Evolutionary conservation across 1,140 invertebrate species (phyloP).

Genomic region (Heliconius nattereri): DNA sequence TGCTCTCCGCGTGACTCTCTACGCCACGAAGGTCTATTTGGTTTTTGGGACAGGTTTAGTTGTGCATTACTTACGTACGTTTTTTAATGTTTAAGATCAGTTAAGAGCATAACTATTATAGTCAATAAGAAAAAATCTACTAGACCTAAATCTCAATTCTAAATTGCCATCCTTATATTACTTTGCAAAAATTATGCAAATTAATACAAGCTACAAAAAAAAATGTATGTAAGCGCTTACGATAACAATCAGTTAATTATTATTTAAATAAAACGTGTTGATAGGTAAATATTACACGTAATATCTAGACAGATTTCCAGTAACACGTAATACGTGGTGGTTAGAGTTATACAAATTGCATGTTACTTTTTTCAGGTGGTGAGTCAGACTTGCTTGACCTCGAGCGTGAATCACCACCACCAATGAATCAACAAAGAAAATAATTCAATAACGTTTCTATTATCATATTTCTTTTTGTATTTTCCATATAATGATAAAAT

Average conservation of each 20-base stretch:
- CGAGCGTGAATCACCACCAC: slow-evolving; percentile 38
- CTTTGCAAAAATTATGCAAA: not conserved
- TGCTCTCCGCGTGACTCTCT: no score
- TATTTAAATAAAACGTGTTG: slow-evolving; percentile 16
- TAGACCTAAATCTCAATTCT: not conserved
- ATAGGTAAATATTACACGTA: slow-evolving; percentile 1
- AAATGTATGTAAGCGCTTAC: not conserved
- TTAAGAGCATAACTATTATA: no score
- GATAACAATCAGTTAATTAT: not conserved
- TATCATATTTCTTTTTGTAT: slow-evolving; percentile 12
- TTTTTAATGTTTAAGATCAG: not conserved
- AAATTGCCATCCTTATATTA: not conserved
- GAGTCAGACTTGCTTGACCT: slow-evolving; percentile 40
- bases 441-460: slow-evolving; percentile 33
- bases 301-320: slow-evolving; percentile 37
- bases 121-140: no score
- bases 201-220: not conserved
- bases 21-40: no score
- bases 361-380: slow-evolving; percentile 42
- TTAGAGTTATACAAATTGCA: slow-evolving; percentile 44
- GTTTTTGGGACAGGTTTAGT: not conserved
- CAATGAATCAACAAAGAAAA: slow-evolving; percentile 40
- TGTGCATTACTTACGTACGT: not conserved
- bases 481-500: not conserved
- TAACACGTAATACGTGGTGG: slow-evolving; percentile 36